Conservation (phyloP, 2,797 vertebrate genomes). For the Neostethus bicornis region DNA sequence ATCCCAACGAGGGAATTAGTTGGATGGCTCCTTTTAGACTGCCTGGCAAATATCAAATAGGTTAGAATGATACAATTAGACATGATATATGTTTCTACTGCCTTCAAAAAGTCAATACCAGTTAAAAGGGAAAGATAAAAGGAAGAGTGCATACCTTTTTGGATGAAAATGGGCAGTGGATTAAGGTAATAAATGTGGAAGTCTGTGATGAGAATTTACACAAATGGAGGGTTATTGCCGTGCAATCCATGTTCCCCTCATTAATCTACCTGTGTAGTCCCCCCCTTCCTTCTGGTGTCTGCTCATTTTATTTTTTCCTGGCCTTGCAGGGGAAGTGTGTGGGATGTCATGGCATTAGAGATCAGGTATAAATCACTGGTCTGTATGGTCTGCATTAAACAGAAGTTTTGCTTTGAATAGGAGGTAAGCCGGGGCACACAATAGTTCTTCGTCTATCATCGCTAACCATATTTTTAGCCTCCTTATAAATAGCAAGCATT, state of each 20-base stretch:
- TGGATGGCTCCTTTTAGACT: slow-evolving; percentile 44
- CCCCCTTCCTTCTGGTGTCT: slow-evolving; percentile 13
- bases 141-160: background rate
- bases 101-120: slow-evolving; percentile 14
- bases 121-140: slow-evolving; percentile 20
- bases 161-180: slow-evolving; percentile 13
- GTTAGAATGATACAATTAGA: slow-evolving; percentile 41
- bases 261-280: slow-evolving; percentile 24
- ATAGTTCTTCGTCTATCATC: slow-evolving; percentile 26
- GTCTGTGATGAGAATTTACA: slow-evolving; percentile 9
- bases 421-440: slow-evolving; percentile 25
- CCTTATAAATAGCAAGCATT: slow-evolving; percentile 24
- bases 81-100: slow-evolving; percentile 29
- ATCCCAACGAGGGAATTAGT: slow-evolving; percentile 28
- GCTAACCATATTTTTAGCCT: slow-evolving; percentile 10
- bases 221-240: slow-evolving; percentile 5
- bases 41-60: slow-evolving; percentile 35
- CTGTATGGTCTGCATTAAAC: slow-evolving; percentile 32
- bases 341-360: slow-evolving; percentile 35
- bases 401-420: slow-evolving; percentile 28
- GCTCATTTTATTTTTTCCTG: slow-evolving; percentile 33
- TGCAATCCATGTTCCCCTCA: slow-evolving; percentile 27
- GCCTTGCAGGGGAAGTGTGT: slow-evolving; percentile 41
- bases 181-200: slow-evolving; percentile 16
- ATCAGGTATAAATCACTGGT: slow-evolving; percentile 47